A percentile compares a stretch with the other conserved stretches of the same genome.
Evolutionary conservation across 2,113 vertebrate species (phyloP).

Genomic region (Vulpes lagopus): DNA sequence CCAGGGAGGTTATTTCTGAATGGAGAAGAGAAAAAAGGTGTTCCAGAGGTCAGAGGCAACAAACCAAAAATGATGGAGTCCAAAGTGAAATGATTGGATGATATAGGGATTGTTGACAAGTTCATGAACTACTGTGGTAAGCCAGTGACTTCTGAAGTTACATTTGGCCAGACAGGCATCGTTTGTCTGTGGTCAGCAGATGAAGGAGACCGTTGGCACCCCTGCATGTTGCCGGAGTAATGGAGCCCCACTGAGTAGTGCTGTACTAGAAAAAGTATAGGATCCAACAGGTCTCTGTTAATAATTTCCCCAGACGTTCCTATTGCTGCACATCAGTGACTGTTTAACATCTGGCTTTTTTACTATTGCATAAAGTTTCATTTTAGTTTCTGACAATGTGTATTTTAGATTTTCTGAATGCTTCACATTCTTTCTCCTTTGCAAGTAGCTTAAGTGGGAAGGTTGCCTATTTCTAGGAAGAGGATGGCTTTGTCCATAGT

Average conservation of each 20-base stretch:
- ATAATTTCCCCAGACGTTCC: conserved; percentile 67
- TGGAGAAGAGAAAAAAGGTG: conserved; percentile 54
- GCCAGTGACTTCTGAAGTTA: conserved; percentile 77
- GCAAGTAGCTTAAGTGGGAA: conserved; percentile 55
- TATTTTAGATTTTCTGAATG: conserved; percentile 73
- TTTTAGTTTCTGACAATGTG: conserved; percentile 61
- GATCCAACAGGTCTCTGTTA: conserved; percentile 58
- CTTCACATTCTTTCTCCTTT: conserved; percentile 72
- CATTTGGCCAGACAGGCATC: conserved; percentile 76
- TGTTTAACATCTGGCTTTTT: conserved; percentile 60
- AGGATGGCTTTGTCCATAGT: neutral
- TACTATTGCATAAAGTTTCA: conserved; percentile 40
- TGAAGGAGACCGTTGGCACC: conserved; percentile 60
- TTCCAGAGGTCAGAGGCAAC: conserved; percentile 79
- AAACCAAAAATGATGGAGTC: conserved; percentile 39
- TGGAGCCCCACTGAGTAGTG: neutral
- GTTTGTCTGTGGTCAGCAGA: conserved; percentile 63
- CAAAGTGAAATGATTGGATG: neutral
- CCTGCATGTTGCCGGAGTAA: neutral
- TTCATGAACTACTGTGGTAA: conserved; percentile 73
- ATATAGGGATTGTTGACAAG: conserved; percentile 60
- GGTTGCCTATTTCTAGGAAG: conserved; percentile 53
- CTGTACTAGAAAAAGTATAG: neutral
- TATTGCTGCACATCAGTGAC: conserved; percentile 22
- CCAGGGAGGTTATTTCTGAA: conserved; percentile 49